Percentiles rank a stretch among this genome's conserved stretches.
phyloP scores from a whole-genome alignment of 2,888 invertebrate genomes.

The Petrophora chlorosata region DNA sequence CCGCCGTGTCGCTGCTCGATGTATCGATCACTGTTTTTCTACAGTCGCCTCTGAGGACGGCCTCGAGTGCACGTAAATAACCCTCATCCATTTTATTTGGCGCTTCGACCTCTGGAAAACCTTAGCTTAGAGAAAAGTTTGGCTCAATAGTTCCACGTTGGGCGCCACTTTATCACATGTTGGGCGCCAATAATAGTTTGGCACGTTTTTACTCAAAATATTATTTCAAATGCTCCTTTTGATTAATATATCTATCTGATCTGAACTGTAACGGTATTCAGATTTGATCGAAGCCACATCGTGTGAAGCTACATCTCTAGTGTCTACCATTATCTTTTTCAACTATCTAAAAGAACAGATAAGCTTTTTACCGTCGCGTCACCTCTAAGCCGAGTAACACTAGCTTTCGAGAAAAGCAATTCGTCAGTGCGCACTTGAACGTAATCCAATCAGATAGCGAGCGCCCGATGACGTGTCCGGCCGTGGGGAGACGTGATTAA shows the following conservation, averaged over 20 bases:
- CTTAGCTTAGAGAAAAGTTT: conserved; percentile 49
- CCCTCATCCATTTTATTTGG: conserved; percentile 61
- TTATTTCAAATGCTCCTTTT: no score
- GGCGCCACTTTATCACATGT: conserved; percentile 46
- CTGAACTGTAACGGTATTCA: no score
- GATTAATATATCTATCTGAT: no score
- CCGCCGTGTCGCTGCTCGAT: conserved; percentile 60
- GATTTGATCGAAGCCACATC: no score
- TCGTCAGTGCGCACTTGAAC: conserved; percentile 20
- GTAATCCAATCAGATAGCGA: conserved; percentile 40
- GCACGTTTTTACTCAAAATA: conserved; percentile 1
- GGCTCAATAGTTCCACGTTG: conserved; percentile 44
- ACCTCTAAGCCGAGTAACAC: background rate
- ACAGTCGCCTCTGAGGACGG: conserved; percentile 59
- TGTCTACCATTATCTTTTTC: no score
- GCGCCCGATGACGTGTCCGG: conserved; percentile 38
- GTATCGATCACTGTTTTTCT: conserved; percentile 72
- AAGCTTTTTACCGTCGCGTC: no score
- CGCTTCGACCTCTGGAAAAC: conserved; percentile 52
- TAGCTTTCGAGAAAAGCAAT: conserved; percentile 8
- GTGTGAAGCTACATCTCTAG: no score
- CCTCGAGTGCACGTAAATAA: conserved; percentile 66
- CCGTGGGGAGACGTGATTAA: conserved; percentile 50
- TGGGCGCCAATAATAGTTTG: conserved; percentile 30
- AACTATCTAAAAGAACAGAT: no score